Base-by-base conservation (phyloP, 2,797 vertebrate species). In the Amniataba percoides region DNA sequence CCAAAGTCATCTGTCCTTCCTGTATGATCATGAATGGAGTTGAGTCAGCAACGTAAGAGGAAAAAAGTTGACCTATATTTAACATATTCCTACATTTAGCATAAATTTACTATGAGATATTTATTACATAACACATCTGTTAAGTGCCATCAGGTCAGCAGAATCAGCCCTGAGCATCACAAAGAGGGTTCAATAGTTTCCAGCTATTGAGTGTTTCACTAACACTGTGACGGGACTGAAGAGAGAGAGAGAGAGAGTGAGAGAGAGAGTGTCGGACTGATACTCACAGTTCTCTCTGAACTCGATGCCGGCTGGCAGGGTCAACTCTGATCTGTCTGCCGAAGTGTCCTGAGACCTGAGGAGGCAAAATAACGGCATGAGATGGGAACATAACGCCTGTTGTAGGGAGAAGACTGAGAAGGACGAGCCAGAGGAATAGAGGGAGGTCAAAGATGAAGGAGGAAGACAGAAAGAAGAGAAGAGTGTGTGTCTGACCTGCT, bases 271-370 rank as follows among this genome's bases (percentile, higher is more conserved):
- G 48, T 39, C 3, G 21, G 10, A 39, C 7, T 6, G 16, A 48
- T 34, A 98, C 98, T 98, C 83, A 99, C 98, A 97, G 84, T 96
- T 98, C 91, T 99, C 98, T 93, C 97, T 95, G 95, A 99, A 99
- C 92, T 99, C 98, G 68, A 99, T 97, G 94, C 97, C 96, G 73
- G 98, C 98, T 45, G 98, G 98, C 77, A 99, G 90, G 43, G 95
- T 95, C 89, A 97, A 77, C 81, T 99, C 98, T 0, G 96, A 40
- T 51, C 92, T 84, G 82, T 94, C 96, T 57, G 94, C 95, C 39
- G 95, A 89, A 27, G 88, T 64, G 56, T 99, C 97, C 91, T 97
- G 97, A 84, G 95, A 82, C 95, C 98, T 99, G 92, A 21, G 65
- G 83, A 77, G 90, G 92, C 40, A 92, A 19, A 57, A 61, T 0